Evolutionary conservation across 2,888 invertebrate species (phyloP).

Genomic region (Caenorhabditis sp.): DNA sequence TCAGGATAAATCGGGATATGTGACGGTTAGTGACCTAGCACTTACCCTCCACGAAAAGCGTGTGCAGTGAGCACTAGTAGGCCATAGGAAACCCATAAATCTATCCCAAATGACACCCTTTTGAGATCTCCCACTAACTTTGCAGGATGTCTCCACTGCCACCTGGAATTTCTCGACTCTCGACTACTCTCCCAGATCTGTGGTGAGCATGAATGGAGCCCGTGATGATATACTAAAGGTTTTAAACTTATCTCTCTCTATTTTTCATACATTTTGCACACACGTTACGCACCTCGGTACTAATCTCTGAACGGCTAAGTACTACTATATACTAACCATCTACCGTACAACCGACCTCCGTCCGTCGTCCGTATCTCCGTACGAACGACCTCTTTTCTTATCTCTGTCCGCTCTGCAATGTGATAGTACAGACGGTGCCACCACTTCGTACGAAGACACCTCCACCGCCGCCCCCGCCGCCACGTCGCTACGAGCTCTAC

Average conservation of each 20-base stretch:
- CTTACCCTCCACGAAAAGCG: background rate
- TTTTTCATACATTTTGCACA: no score
- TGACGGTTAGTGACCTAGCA: conserved; percentile 66
- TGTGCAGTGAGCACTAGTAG: background rate
- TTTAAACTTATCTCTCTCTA: conserved; percentile 13
- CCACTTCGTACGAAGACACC: conserved; percentile 56
- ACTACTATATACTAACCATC: conserved; percentile 29
- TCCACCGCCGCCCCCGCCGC: conserved; percentile 47
- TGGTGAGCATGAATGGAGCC: conserved; percentile 78
- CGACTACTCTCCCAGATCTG: conserved; percentile 77
- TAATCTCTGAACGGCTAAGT: no score
- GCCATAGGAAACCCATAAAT: background rate
- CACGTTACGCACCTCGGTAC: no score
- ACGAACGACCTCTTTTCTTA: no score
- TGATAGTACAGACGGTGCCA: conserved; percentile 52
- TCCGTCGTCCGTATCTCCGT: no score
- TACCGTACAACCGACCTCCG: no score
- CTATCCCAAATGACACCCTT: conserved; percentile 16
- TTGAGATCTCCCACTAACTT: no score
- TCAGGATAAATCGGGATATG: conserved; percentile 74
- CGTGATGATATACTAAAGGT: conserved; percentile 75
- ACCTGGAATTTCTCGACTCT: conserved; percentile 77
- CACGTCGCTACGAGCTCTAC: conserved; percentile 33
- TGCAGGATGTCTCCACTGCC: conserved; percentile 76
- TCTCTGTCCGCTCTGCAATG: no score